Conservation (phyloP, 2,888 invertebrate genomes). For the Dastarcus helophoroides region DNA sequence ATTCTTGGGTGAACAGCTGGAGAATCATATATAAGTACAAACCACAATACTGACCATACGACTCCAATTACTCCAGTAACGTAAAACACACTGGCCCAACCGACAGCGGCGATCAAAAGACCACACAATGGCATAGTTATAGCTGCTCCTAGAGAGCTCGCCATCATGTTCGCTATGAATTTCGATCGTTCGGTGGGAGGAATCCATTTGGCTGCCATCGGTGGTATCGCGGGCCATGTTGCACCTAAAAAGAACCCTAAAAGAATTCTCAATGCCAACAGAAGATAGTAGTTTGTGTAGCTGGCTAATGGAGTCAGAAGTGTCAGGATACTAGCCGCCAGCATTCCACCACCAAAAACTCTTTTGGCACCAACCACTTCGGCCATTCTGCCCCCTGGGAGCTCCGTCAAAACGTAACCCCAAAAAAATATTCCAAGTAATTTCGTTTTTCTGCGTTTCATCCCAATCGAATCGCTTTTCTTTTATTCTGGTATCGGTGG, state of each 20-base stretch:
- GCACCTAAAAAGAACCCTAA: constrained; percentile 51
- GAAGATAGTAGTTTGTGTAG: constrained; percentile 52
- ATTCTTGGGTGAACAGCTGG: constrained; percentile 77
- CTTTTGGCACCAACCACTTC: constrained; percentile 71
- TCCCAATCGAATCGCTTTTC: constrained; percentile 61
- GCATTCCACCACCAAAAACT: constrained; percentile 79
- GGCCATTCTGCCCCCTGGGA: constrained; percentile 78
- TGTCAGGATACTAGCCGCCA: constrained; percentile 70
- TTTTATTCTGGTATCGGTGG: constrained; percentile 11
- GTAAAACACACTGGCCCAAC: constrained; percentile 88
- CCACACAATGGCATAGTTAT: constrained; percentile 82
- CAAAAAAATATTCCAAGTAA: constrained; percentile 84
- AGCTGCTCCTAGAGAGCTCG: constrained; percentile 85
- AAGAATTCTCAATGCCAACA: constrained; percentile 60
- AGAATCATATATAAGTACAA: constrained; percentile 66
- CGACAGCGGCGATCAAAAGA: constrained; percentile 63
- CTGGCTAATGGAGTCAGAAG: constrained; percentile 71
- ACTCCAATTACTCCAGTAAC: constrained; percentile 66
- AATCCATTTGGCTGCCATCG: constrained; percentile 89
- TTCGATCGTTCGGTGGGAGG: constrained; percentile 88
- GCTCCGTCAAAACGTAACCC: constrained; percentile 82
- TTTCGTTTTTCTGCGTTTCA: constrained; percentile 63
- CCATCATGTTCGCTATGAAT: constrained; percentile 89
- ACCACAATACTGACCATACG: constrained; percentile 75
- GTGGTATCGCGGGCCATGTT: constrained; percentile 89